Evolutionary conservation across 2,797 vertebrate species (phyloP).

Genomic region (Leuciscus waleckii): DNA sequence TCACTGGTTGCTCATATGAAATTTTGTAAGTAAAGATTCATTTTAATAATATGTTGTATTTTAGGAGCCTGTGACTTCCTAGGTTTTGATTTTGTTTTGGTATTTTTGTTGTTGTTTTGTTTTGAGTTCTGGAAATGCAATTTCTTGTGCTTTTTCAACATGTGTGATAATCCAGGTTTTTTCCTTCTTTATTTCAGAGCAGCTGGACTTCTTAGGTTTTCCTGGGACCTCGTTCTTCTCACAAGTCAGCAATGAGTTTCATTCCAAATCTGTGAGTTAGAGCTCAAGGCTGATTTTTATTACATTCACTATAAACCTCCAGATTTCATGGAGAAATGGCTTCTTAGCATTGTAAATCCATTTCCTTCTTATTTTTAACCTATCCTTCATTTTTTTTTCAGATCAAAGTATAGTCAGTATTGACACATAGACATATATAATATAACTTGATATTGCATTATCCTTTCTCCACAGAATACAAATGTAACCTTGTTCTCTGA

Average conservation of each 20-base stretch:
- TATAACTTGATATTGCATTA: background rate
- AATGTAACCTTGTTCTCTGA: constrained; percentile 60
- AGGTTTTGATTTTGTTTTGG: background rate
- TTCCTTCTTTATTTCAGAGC: constrained; percentile 63
- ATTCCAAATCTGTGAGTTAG: constrained; percentile 71
- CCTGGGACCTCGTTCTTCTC: constrained; percentile 75
- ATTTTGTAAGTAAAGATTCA: background rate
- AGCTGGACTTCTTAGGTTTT: constrained; percentile 61
- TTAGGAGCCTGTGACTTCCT: background rate
- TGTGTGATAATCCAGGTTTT: constrained; percentile 26
- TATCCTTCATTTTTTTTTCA: background rate
- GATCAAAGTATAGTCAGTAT: background rate
- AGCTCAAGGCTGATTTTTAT: constrained; percentile 15
- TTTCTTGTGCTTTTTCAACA: background rate
- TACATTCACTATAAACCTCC: constrained; percentile 14
- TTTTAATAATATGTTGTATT: background rate
- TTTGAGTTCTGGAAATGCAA: background rate
- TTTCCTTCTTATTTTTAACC: background rate
- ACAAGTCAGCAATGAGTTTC: constrained; percentile 65
- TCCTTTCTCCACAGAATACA: constrained; percentile 60
- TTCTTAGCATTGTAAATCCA: background rate
- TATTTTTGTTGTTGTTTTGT: background rate
- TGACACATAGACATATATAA: background rate
- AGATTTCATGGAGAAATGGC: constrained; percentile 3
- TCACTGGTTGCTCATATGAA: background rate